phyloP scores from a whole-genome alignment of 1,140 invertebrate species.

The Subanguina moxae region DNA sequence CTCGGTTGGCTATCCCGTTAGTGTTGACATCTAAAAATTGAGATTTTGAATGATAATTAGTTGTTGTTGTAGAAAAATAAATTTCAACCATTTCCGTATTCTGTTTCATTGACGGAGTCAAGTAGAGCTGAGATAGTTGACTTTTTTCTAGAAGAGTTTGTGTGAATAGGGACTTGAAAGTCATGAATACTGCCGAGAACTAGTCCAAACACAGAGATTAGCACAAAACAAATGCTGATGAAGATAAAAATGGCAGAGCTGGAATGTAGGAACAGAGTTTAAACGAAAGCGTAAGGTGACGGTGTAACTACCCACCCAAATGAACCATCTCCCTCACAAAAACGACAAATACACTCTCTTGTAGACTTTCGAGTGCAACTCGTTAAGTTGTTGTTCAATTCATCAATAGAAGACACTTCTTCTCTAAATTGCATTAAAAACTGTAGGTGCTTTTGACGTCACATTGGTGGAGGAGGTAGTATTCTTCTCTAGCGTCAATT shows the following conservation, averaged over 20 bases:
- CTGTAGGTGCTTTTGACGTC: too few species aligned
- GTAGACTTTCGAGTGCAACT: slow-evolving; percentile 22
- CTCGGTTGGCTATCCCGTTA: background rate
- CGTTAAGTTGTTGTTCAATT: slow-evolving; percentile 22
- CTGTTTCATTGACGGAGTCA: slow-evolving; percentile 13
- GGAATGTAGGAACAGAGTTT: background rate
- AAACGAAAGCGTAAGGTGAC: background rate
- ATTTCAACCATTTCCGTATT: slow-evolving; percentile 1
- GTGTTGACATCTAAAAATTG: background rate
- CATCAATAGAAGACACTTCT: slow-evolving; percentile 30
- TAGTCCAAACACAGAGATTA: slow-evolving; percentile 50
- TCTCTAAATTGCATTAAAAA: background rate
- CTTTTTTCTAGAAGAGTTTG: slow-evolving; percentile 20
- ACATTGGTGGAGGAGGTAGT: too few species aligned
- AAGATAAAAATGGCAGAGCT: slow-evolving; percentile 44
- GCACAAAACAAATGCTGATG: slow-evolving; percentile 43
- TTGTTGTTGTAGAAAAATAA: background rate
- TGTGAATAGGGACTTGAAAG: slow-evolving; percentile 45
- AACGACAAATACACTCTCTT: slow-evolving; percentile 31
- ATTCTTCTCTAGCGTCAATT: too few species aligned
- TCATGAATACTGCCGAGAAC: slow-evolving; percentile 52
- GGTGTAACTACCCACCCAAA: background rate
- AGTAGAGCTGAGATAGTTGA: slow-evolving; percentile 26
- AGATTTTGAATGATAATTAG: background rate
- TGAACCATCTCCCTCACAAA: slow-evolving; percentile 42